These are phyloP conservation scores for Archaeoteleia sp. DNA, from an alignment of 2,888 invertebrate genomes.

Conservation along the genomic window DNA sequence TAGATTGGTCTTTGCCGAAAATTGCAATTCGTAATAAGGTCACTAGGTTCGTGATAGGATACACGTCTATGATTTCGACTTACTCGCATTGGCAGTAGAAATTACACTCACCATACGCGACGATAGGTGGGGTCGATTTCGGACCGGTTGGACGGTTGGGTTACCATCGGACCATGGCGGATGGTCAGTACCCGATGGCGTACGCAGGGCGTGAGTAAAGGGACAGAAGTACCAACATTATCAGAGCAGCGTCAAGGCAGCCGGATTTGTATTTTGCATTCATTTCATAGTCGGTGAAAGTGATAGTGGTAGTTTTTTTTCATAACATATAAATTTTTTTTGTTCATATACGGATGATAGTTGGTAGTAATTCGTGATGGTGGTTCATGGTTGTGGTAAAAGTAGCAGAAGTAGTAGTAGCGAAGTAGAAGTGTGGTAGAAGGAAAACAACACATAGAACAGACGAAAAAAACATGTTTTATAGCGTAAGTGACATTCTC, in stretches of 20 bases:
- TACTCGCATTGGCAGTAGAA: conserved; percentile 56
- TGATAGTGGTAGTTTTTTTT: conserved; percentile 54
- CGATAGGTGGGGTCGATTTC: conserved; percentile 69
- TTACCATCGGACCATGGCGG: conserved; percentile 66
- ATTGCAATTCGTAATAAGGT: conserved; percentile 31
- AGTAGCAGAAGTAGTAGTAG: conserved; percentile 61
- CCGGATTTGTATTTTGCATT: conserved; percentile 47
- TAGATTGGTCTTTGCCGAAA: conserved; percentile 46
- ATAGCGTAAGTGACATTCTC: conserved; percentile 74
- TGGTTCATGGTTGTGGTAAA: conserved; percentile 59
- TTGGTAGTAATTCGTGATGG: conserved; percentile 59
- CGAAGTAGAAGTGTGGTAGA: conserved; percentile 67
- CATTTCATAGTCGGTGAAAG: conserved; percentile 44
- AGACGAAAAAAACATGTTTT: conserved; percentile 72
- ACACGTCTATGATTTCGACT: conserved; percentile 51
- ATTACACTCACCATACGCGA: conserved; percentile 74
- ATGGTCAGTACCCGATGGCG: conserved; percentile 53
- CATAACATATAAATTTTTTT: conserved; percentile 42
- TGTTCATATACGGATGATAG: conserved; percentile 55
- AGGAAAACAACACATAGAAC: conserved; percentile 74
- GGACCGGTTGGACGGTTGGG: conserved; percentile 66
- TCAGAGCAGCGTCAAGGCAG: conserved; percentile 72
- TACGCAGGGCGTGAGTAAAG: conserved; percentile 69
- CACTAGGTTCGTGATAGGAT: conserved; percentile 34
- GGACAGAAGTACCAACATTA: conserved; percentile 75